These are phyloP conservation scores for Macrocentrus cingulum DNA, from an alignment of 1,140 invertebrate genomes.

Conservation along the genomic window DNA sequence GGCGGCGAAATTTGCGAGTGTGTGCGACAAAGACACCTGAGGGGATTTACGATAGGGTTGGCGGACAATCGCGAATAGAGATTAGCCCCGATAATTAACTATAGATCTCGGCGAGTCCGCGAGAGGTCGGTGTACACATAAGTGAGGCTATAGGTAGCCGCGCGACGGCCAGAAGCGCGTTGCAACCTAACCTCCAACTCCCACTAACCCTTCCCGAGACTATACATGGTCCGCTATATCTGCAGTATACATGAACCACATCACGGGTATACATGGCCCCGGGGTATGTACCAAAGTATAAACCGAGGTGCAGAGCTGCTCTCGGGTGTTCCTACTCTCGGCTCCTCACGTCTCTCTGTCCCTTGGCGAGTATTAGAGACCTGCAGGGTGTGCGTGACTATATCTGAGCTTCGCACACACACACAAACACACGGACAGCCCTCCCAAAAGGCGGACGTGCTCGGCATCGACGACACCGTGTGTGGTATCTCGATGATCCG, in stretches of 20 bases:
- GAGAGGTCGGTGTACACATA: conserved; percentile 31
- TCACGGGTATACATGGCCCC: conserved; percentile 18
- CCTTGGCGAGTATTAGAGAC: conserved; percentile 28
- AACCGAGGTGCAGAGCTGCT: conserved; percentile 1
- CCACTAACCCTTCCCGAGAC: not conserved
- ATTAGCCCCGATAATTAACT: conserved; percentile 61
- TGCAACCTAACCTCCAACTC: conserved; percentile 22
- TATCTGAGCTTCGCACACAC: conserved; percentile 24
- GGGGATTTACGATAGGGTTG: conserved; percentile 60
- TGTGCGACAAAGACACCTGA: conserved; percentile 49
- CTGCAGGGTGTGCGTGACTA: conserved; percentile 19
- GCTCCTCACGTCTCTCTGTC: not conserved
- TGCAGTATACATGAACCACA: conserved; percentile 33
- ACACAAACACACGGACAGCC: conserved; percentile 29
- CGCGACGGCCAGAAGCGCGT: conserved; percentile 36
- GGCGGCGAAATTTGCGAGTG: conserved; percentile 29
- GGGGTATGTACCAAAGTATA: conserved; percentile 18
- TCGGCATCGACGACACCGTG: conserved; percentile 51
- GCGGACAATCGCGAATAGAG: conserved; percentile 60
- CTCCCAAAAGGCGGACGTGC: conserved; percentile 56
- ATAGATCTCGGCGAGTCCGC: conserved; percentile 58
- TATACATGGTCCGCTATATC: not conserved
- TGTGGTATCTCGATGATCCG: conserved; percentile 20
- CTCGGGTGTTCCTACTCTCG: not conserved
- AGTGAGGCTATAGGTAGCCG: conserved; percentile 27